A percentile compares a stretch with the other conserved stretches of the same genome.
These are phyloP conservation scores for Phaetusa simplex DNA, from an alignment of 2,113 vertebrate species.

Conservation along the genomic window DNA sequence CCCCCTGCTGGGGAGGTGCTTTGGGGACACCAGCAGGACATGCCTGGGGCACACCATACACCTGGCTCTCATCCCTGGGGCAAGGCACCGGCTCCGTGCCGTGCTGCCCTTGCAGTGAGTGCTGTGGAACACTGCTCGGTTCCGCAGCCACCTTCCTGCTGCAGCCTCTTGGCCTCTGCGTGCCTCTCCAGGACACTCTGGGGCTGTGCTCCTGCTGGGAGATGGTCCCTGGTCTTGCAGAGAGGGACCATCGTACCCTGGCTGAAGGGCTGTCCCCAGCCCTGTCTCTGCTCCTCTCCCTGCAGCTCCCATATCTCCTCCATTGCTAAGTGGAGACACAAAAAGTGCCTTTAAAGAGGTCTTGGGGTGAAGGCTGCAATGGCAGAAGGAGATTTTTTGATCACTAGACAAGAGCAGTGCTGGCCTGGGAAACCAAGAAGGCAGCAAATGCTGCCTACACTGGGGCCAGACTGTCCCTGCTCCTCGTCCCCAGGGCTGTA, in stretches of 20 bases:
- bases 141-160: neutral
- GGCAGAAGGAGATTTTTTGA: neutral
- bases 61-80: neutral
- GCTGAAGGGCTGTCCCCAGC: neutral
- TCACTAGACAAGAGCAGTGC: neutral
- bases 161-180: neutral
- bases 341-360: neutral
- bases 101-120: neutral
- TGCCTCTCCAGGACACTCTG: accelerated
- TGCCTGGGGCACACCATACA: neutral
- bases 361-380: neutral
- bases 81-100: neutral
- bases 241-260: neutral
- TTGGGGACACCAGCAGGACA: neutral
- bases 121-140: accelerated
- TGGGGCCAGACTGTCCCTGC: neutral
- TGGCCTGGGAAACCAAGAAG: neutral
- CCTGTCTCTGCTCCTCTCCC: neutral
- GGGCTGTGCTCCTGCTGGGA: neutral
- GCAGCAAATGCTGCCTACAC: neutral
- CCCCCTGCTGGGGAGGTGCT: neutral
- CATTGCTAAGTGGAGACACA: neutral
- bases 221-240: neutral
- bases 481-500: neutral
- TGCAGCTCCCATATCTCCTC: neutral